A percentile compares a stretch with the other conserved stretches of the same genome.
Evolutionary conservation across 2,113 vertebrate species (phyloP).

Genomic region (Bubo scandiacus): DNA sequence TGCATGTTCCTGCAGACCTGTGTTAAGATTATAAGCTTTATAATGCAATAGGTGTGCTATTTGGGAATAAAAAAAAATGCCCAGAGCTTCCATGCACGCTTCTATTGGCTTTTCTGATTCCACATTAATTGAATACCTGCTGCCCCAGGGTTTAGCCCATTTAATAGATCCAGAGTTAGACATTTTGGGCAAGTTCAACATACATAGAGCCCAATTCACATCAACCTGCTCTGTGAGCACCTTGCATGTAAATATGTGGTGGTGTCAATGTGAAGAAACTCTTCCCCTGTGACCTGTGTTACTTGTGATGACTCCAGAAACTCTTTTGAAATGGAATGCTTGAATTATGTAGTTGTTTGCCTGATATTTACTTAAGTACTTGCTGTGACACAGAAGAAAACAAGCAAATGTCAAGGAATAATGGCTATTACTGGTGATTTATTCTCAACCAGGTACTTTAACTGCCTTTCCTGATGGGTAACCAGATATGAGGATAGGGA

Average conservation of each 20-base stretch:
- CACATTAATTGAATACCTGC: neutral
- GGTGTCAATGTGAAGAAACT: neutral
- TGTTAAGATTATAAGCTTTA: fast-evolving
- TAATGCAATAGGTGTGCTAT: neutral
- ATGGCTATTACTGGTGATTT: neutral
- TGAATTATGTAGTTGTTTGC: neutral
- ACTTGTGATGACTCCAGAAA: neutral
- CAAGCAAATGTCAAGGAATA: neutral
- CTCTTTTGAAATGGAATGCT: neutral
- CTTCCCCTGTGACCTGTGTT: neutral
- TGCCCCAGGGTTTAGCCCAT: neutral
- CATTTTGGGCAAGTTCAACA: fast-evolving
- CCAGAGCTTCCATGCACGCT: neutral
- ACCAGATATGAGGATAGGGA: neutral
- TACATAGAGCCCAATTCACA: neutral
- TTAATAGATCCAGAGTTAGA: neutral
- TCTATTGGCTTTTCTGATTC: neutral
- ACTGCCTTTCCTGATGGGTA: constrained; percentile 9
- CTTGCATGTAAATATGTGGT: neutral
- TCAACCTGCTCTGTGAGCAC: neutral
- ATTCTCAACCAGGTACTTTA: neutral
- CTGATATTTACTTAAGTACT: neutral
- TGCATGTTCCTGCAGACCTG: fast-evolving
- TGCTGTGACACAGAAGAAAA: neutral
- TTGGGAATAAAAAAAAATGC: neutral